Percentiles rank a stretch among this genome's conserved stretches.
These are phyloP conservation scores for Microtus richardsoni DNA, from an alignment of 2,113 vertebrate genomes.

Conservation along the genomic window DNA sequence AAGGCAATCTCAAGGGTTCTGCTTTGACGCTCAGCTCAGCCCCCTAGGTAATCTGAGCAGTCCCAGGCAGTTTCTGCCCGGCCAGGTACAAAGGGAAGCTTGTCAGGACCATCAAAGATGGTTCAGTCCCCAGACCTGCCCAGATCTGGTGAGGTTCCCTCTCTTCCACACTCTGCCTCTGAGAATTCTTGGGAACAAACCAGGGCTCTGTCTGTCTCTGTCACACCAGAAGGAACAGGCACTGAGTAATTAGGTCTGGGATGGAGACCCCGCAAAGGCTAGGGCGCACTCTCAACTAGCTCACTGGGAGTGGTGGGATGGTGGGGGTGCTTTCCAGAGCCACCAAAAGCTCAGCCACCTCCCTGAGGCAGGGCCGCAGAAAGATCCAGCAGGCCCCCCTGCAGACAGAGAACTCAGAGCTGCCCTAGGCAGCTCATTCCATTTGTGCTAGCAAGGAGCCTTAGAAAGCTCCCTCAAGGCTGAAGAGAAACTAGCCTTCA, in stretches of 20 bases:
- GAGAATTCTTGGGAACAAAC: conserved; percentile 11
- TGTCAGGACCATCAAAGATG: neutral
- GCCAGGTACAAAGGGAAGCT: conserved; percentile 62
- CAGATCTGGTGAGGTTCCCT: neutral
- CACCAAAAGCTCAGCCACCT: neutral
- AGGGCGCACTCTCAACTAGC: neutral
- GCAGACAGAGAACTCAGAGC: neutral
- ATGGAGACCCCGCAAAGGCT: neutral
- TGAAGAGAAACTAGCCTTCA: neutral
- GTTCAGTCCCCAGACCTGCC: neutral
- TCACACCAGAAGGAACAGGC: neutral
- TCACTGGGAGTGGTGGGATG: neutral
- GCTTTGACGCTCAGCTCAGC: neutral
- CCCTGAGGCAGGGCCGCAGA: neutral
- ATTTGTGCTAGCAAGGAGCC: neutral
- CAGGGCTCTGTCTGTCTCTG: neutral
- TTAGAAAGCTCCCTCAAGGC: neutral
- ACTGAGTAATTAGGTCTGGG: neutral
- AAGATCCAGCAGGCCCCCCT: neutral
- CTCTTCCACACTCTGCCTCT: neutral
- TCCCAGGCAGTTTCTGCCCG: neutral
- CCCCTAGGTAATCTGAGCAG: neutral
- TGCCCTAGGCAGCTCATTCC: neutral
- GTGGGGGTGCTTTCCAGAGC: neutral
- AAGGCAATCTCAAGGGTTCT: neutral